These are phyloP conservation scores for Micronycteris hirsuta DNA, from an alignment of 2,113 vertebrate species.

Conservation along the genomic window DNA sequence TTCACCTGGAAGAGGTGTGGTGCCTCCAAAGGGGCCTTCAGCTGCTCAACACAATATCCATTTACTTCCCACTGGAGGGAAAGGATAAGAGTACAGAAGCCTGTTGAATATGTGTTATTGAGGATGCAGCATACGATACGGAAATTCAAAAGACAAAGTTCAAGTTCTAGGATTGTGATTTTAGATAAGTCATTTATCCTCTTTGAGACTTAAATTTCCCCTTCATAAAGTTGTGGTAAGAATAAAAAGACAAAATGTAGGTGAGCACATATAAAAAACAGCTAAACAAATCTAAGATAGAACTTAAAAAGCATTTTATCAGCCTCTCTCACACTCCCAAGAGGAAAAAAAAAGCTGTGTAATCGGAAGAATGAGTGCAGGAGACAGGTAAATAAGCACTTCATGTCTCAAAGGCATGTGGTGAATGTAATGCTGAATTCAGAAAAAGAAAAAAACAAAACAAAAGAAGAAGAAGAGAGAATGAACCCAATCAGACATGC, in stretches of 20 bases:
- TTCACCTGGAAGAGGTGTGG: neutral
- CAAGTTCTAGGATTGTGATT: neutral
- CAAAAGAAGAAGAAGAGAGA: neutral
- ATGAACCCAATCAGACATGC: neutral
- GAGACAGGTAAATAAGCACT: neutral
- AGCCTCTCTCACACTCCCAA: slow-evolving; percentile 5
- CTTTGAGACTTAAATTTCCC: slow-evolving; percentile 10
- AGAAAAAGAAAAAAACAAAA: neutral
- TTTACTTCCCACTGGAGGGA: neutral
- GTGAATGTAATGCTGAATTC: neutral
- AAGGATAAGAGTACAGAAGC: neutral
- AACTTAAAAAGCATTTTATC: slow-evolving; percentile 42
- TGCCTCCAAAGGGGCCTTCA: neutral
- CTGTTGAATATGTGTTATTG: neutral
- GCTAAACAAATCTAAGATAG: neutral
- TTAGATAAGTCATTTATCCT: slow-evolving; percentile 38
- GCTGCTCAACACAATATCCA: neutral
- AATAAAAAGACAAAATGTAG: slow-evolving; percentile 25
- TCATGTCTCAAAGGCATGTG: neutral
- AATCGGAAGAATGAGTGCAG: neutral
- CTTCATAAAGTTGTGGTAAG: neutral
- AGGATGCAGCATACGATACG: neutral
- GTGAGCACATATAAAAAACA: neutral
- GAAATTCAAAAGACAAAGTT: slow-evolving; percentile 15
- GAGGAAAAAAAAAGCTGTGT: neutral